A percentile compares a stretch with the other conserved stretches of the same genome.
These are phyloP conservation scores for Nephrotoma appendiculata DNA, from an alignment of 2,888 invertebrate species.

Conservation along the genomic window DNA sequence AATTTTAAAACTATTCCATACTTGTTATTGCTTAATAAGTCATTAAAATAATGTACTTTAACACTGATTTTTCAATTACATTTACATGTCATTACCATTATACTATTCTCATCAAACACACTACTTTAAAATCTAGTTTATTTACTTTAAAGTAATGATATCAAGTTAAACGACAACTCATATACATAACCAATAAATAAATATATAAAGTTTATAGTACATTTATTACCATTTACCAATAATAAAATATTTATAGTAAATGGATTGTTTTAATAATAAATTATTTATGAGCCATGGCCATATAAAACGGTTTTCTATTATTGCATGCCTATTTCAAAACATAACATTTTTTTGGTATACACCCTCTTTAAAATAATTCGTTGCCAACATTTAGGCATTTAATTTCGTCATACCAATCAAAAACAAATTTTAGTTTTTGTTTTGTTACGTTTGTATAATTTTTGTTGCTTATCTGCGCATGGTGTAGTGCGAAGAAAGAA, in stretches of 20 bases:
- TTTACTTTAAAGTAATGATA: too few relatives aligned
- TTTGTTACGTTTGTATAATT: not conserved
- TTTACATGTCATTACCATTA: too few relatives aligned
- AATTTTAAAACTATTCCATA: too few relatives aligned
- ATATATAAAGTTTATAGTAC: too few relatives aligned
- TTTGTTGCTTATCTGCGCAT: not conserved
- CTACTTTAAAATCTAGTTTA: too few relatives aligned
- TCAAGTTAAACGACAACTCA: too few relatives aligned
- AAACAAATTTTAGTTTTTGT: not conserved
- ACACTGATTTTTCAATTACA: too few relatives aligned
- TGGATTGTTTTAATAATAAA: not conserved
- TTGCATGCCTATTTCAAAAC: not conserved
- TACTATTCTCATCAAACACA: too few relatives aligned
- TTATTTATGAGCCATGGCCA: not conserved
- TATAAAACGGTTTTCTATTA: not conserved
- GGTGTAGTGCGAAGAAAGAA: not conserved
- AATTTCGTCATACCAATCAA: not conserved
- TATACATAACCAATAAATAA: too few relatives aligned
- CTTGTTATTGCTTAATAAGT: too few relatives aligned
- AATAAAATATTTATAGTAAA: not conserved
- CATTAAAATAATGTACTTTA: too few relatives aligned
- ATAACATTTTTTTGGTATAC: not conserved
- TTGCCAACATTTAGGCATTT: not conserved
- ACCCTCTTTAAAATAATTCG: not conserved
- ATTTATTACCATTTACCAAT: too few relatives aligned